Base-by-base conservation (phyloP, 2,888 invertebrate genomes). In the Aphelenchoides bicaudatus region DNA sequence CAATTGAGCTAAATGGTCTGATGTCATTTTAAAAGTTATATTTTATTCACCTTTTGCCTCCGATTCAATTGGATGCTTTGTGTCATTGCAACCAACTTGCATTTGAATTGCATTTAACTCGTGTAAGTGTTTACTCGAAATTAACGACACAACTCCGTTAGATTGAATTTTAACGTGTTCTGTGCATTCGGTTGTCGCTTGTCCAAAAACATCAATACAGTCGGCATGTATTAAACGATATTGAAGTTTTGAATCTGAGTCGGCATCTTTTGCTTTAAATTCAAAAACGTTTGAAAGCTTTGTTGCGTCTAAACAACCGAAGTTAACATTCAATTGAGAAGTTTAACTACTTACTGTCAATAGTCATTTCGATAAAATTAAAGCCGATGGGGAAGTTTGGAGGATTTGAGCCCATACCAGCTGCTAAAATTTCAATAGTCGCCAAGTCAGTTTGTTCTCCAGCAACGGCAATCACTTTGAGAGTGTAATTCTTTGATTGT, bases 31-130 rank as follows among this genome's bases (percentile, higher is more conserved):
- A n/a, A 10, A 25, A 10, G 34, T 34, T 34, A 10, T 10, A 34
- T 34, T n/a, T 10, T 34, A 34, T n/a, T 34, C 34, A 43, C 43
- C 25, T n/a, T 6, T 21, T 21, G 23, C 43, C 43, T 43, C 25
- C 21, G 43, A 25, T 43, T 43, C 43, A 19, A 43, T 10, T 21
- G 43, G 43, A 43, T 43, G 43, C 23, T 19, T n/a, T 8, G 23
- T 10, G 23, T 43, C 43, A n/a, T 19, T n/a, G 21, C 21, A 6
- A 8, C 25, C 10, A 21, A 43, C 43, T 8, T 10, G 10, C 8
- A 43, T 10, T 10, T 43, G 23, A n/a, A n/a, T n/a, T 6, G 23
- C 10, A n/a, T n/a, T n/a, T n/a, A n/a, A n/a, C 8, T 19, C 10
- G 10, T 19, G 43, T 8, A 43, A 8, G 16, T 43, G 10, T 6